Evolutionary conservation across 2,113 vertebrate species (phyloP).

Genomic region (Thamnophis sirtalis): DNA sequence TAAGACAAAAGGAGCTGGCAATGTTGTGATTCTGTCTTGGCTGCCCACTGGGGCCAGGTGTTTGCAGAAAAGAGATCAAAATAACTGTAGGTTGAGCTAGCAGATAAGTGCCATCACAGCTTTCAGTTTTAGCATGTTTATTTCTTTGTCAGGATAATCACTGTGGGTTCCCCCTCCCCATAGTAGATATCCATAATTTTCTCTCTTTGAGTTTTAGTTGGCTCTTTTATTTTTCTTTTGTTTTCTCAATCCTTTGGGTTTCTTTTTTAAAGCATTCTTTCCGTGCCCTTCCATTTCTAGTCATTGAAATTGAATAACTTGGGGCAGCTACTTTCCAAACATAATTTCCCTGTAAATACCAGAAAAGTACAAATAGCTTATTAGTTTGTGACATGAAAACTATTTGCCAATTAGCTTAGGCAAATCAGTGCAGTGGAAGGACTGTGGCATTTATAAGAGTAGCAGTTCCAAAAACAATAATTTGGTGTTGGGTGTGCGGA

Average conservation of each 20-base stretch:
- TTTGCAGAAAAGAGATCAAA: slow-evolving; percentile 35
- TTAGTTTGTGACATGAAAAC: background rate
- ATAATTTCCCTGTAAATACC: background rate
- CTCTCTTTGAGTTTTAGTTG: slow-evolving; percentile 10
- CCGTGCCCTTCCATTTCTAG: background rate
- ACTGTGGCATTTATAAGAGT: background rate
- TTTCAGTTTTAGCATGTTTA: background rate
- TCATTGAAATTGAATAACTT: background rate
- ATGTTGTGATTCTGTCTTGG: slow-evolving; percentile 26
- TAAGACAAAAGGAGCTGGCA: slow-evolving; percentile 12
- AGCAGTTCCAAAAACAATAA: background rate
- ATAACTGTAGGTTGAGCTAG: background rate
- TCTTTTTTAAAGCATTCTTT: background rate
- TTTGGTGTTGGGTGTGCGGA: background rate
- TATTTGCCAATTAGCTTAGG: background rate
- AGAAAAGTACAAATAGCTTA: background rate
- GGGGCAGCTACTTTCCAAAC: background rate
- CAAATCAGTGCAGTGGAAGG: background rate
- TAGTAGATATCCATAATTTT: slow-evolving; percentile 30
- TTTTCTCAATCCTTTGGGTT: background rate
- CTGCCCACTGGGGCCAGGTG: slow-evolving; percentile 40
- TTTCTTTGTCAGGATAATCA: background rate
- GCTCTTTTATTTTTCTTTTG: slow-evolving; percentile 6
- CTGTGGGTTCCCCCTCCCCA: background rate
- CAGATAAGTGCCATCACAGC: background rate